These are phyloP conservation scores for Bombylius major DNA, from an alignment of 2,888 invertebrate species.

Conservation along the genomic window DNA sequence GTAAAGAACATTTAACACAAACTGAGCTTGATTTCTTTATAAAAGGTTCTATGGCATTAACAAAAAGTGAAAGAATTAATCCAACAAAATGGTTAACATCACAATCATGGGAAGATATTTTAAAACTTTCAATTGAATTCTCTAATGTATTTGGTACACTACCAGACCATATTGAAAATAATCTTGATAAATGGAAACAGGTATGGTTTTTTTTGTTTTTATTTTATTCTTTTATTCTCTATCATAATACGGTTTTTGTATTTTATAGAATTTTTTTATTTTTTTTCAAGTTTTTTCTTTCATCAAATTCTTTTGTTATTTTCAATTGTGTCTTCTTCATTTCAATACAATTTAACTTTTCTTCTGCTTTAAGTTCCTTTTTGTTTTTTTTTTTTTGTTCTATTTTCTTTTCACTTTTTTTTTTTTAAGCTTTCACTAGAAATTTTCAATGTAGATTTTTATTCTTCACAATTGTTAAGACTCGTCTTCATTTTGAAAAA, in stretches of 20 bases:
- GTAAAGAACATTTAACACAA: conserved; percentile 49
- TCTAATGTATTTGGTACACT: conserved; percentile 50
- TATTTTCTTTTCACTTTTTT: no score
- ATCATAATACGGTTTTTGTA: background rate
- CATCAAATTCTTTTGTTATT: conserved; percentile 6
- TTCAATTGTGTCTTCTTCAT: conserved; percentile 4
- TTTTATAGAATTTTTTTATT: background rate
- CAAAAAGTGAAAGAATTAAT: conserved; percentile 52
- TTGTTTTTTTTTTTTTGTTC: no score
- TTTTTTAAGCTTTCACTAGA: no score
- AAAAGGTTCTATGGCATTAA: conserved; percentile 68
- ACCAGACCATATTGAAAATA: conserved; percentile 47
- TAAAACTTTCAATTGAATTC: conserved; percentile 59
- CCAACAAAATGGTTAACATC: conserved; percentile 62
- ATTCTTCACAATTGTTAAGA: no score
- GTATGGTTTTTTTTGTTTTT: conserved; percentile 34
- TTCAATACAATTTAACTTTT: no score
- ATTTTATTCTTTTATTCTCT: background rate
- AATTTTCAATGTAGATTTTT: no score
- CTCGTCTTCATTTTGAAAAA: no score
- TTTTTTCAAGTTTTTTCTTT: conserved; percentile 2
- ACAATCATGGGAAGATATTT: conserved; percentile 72
- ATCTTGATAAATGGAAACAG: conserved; percentile 49
- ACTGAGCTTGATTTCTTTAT: conserved; percentile 79
- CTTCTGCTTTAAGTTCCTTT: no score